Base-by-base conservation (phyloP, 2,888 invertebrate genomes). In the Spodoptera picta region DNA sequence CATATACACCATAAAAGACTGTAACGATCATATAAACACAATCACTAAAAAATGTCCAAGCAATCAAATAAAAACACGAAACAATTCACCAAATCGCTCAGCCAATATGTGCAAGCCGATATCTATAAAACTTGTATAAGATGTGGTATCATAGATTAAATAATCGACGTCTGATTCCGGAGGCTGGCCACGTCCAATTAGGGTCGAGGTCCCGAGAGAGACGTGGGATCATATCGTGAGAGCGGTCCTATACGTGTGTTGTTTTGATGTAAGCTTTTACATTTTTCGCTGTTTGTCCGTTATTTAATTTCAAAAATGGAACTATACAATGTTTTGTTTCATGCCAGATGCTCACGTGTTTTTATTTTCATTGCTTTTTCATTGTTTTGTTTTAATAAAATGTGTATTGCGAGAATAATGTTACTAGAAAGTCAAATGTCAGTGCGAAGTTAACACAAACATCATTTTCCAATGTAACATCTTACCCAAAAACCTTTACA, bases 171-270 rank as follows among this genome's bases (percentile, higher is more conserved):
- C 81, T 86, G 84, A 90, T 90, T 88, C 83, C 77, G 82, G 79
- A 91, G 89, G 89, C 90, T 82, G 87, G 83, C 89, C 91, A 89
- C 92, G 91, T 92, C 83, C 91, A 91, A 92, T 92, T 92, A 92
- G 91, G 89, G 88, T 83, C 83, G 79, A 64, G 79, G 80, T 85
- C 89, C 82, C 89, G 44, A 53, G 84, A 84, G 92, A 87, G 81
- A 77, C 71, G 78, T 74, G 83, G 85, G 87, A 88, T 90, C 88
- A 88, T 89, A 87, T 76, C 80, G 81, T 77, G 76, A 78, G 79
- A 80, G 76, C 80, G 61, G 48, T 54, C 62, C 73, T 77, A 65
- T 73, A 68, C 73, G 76, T 61, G 72, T 65, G 61, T 61, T 73
- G 58, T 73, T 72, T 72, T 70, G 75, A 72, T 75, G 72, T 65